A percentile compares a stretch with the other conserved stretches of the same genome.
Conservation (phyloP, 1,140 invertebrate genomes). For the fruit fly (Drosophila melanogaster) region Release_6_plus_ISO1_MT NT_037436.4:14778001-14778500, state of each 20-base stretch:
- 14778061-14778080: neutral
- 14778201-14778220: slow-evolving; percentile 95
- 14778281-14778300: neutral
- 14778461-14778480: slow-evolving; percentile 95
- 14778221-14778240: slow-evolving; percentile 95
- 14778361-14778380: slow-evolving; percentile 92
- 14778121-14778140: slow-evolving; percentile 93
- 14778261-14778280: slow-evolving; percentile 94
- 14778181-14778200: slow-evolving; percentile 95
- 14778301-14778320: neutral
- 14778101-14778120: slow-evolving; percentile 91
- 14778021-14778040: slow-evolving; percentile 73
- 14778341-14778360: slow-evolving; percentile 94
- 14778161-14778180: slow-evolving; percentile 91
- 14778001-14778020: slow-evolving; percentile 72
- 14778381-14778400: slow-evolving; percentile 86
- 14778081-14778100: neutral
- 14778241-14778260: slow-evolving; percentile 93
- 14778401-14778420: slow-evolving; percentile 92
- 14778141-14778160: slow-evolving; percentile 94
- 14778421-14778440: slow-evolving; percentile 92
- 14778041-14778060: slow-evolving; percentile 23
- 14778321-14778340: slow-evolving; percentile 84
- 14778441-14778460: slow-evolving; percentile 95
- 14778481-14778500: slow-evolving; percentile 99